These are phyloP conservation scores for Crocidura indochinensis DNA, from an alignment of 2,797 vertebrate species.

Conservation along the genomic window DNA sequence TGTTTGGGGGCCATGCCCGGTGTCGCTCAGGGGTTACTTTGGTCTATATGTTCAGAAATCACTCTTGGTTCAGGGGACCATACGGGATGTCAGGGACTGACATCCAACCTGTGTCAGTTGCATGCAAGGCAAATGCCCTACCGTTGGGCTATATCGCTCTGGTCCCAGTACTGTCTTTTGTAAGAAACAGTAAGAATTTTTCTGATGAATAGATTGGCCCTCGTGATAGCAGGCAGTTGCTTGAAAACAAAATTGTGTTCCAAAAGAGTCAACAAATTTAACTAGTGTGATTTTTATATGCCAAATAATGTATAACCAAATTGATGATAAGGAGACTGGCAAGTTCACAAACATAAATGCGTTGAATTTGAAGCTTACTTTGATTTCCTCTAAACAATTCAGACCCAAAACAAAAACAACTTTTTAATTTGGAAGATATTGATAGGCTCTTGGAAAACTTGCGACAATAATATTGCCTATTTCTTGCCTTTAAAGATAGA, in stretches of 20 bases:
- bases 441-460: constrained; percentile 8
- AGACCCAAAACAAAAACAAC: neutral
- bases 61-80: no score
- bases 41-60: no score
- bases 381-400: neutral
- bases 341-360: no score
- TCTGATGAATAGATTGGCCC: constrained; percentile 50
- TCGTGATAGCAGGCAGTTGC: constrained; percentile 37
- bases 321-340: constrained; percentile 4
- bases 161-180: no score
- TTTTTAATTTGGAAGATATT: neutral
- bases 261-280: constrained; percentile 62
- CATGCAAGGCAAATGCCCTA: no score
- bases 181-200: neutral
- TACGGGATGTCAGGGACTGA: no score
- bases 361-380: neutral
- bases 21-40: no score
- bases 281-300: constrained; percentile 35
- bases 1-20: no score
- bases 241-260: constrained; percentile 60
- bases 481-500: neutral
- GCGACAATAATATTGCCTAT: neutral
- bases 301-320: constrained; percentile 26
- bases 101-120: no score
- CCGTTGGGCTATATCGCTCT: no score